phyloP scores from a whole-genome alignment of 2,888 invertebrate species.

The Hymenopus coronatus region DNA sequence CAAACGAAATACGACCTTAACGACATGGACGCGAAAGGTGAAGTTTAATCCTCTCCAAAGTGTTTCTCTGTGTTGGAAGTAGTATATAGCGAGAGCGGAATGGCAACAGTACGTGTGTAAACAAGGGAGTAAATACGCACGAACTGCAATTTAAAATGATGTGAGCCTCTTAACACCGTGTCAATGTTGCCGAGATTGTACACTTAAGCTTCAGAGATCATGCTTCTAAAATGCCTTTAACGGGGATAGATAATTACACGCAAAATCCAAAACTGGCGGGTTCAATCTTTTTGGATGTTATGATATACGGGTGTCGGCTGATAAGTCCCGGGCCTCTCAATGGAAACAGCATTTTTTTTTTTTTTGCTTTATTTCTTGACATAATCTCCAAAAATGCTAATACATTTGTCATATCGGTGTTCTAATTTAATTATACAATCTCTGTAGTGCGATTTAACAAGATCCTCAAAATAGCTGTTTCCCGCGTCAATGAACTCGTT shows the following conservation, averaged over 20 bases:
- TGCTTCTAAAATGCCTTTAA: not conserved
- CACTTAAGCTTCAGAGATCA: not conserved
- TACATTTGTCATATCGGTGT: too few species aligned
- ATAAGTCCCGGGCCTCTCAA: too few species aligned
- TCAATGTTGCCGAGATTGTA: not conserved
- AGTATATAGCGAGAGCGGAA: not conserved
- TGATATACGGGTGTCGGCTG: too few species aligned
- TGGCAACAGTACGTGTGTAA: not conserved
- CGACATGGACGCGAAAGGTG: not conserved
- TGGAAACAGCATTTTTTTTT: too few species aligned
- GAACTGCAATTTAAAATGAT: not conserved
- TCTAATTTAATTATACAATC: too few species aligned
- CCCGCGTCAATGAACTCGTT: too few species aligned
- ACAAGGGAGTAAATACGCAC: not conserved
- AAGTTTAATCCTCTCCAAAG: not conserved
- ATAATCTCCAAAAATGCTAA: too few species aligned
- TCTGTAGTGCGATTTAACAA: too few species aligned
- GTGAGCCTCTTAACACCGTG: not conserved
- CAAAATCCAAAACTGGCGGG: too few species aligned
- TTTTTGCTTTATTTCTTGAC: too few species aligned
- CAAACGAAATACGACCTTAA: not conserved
- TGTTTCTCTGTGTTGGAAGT: not conserved
- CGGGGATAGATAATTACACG: not conserved
- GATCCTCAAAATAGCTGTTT: too few species aligned
- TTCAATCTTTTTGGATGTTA: too few species aligned